Percentiles rank a stretch among this genome's conserved stretches.
These are phyloP conservation scores for Galaxea fascicularis DNA, from an alignment of 92 coral and sea anemone genomes.

Conservation along the genomic window DNA sequence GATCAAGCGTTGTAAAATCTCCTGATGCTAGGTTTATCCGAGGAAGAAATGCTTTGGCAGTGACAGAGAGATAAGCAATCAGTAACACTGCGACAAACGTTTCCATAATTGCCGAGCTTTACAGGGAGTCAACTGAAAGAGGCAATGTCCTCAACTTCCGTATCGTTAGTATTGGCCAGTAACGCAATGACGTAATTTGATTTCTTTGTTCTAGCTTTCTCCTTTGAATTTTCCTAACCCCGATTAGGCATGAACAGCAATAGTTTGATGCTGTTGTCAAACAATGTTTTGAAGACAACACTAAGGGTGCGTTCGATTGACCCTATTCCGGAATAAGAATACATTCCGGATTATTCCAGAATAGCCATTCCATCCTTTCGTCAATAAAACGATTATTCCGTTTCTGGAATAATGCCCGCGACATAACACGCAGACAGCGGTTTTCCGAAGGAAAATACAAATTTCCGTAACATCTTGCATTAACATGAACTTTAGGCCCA, in stretches of 20 bases:
- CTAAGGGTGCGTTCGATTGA: too few species aligned
- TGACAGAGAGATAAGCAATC: neutral
- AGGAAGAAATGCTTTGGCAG: slow-evolving; percentile 30
- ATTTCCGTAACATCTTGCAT: slow-evolving; percentile 6
- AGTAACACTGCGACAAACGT: neutral
- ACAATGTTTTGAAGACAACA: too few species aligned
- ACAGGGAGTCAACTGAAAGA: neutral
- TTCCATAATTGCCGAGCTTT: neutral
- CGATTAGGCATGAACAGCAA: neutral
- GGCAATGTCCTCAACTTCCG: neutral
- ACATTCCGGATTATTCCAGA: too few species aligned
- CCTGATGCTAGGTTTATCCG: neutral
- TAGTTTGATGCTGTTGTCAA: neutral
- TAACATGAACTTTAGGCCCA: neutral
- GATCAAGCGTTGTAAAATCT: slow-evolving; percentile 16
- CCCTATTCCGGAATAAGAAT: too few species aligned
- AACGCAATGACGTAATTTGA: too few species aligned
- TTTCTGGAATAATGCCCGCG: too few species aligned
- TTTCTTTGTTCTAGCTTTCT: too few species aligned
- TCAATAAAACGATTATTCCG: too few species aligned
- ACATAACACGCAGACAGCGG: too few species aligned
- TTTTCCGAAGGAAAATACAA: too few species aligned
- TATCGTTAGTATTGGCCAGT: too few species aligned
- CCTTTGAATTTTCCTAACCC: neutral
- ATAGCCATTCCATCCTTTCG: too few species aligned